These are phyloP conservation scores for Drosophila setosimentum DNA, from an alignment of 2,888 invertebrate genomes.

Conservation along the genomic window DNA sequence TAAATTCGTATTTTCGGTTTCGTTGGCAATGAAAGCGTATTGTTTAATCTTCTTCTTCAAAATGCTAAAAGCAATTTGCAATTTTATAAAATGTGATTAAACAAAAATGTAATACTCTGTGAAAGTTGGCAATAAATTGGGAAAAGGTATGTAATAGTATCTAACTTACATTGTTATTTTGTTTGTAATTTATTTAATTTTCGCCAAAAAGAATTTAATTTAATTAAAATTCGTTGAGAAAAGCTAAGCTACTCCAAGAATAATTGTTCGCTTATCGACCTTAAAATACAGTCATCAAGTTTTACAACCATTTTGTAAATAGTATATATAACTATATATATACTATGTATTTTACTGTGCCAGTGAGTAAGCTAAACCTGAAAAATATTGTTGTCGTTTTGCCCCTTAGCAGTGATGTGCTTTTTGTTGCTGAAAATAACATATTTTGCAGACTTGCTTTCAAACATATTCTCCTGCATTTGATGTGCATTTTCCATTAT, in stretches of 20 bases:
- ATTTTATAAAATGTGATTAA: no score
- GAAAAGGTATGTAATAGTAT: not conserved
- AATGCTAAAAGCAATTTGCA: no score
- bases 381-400: not conserved
- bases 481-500: slow-evolving; percentile 57
- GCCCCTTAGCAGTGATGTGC: not conserved
- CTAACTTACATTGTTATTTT: not conserved
- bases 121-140: not conserved
- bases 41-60: no score
- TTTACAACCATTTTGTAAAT: not conserved
- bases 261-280: not conserved
- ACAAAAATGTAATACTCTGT: not conserved
- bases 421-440: not conserved
- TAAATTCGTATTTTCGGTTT: no score
- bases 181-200: not conserved
- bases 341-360: not conserved
- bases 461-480: not conserved
- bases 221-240: not conserved
- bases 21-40: not conserved
- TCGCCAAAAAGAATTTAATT: not conserved
- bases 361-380: not conserved
- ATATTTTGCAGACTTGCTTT: not conserved
- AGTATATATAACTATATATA: not conserved
- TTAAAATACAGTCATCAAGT: not conserved
- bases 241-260: not conserved